Conservation (phyloP, 2,888 invertebrate species). For the Cephalotes varians region DNA sequence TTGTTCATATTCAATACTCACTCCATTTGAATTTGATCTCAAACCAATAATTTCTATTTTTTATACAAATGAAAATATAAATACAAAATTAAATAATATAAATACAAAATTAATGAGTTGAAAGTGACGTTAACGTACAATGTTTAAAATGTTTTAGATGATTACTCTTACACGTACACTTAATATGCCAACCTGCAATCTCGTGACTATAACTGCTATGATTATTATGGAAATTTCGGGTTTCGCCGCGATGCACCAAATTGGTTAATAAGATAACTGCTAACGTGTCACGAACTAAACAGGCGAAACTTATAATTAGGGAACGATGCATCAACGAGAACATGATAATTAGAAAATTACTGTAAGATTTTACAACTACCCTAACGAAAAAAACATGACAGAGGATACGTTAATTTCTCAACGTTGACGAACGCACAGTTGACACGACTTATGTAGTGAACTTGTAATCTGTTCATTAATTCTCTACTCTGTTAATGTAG, state of each 20-base stretch:
- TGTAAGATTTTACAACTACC: constrained; percentile 13
- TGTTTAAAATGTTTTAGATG: neutral
- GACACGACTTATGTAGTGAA: constrained; percentile 35
- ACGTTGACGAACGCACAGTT: constrained; percentile 34
- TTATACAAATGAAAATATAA: neutral
- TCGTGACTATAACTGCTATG: constrained; percentile 9
- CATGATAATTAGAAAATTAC: constrained; percentile 36
- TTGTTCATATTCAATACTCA: neutral
- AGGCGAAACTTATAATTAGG: constrained; percentile 51
- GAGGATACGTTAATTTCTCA: constrained; percentile 14
- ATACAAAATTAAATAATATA: neutral
- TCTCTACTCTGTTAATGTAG: constrained; percentile 39
- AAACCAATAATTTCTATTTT: neutral
- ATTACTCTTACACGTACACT: neutral
- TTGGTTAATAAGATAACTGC: constrained; percentile 45
- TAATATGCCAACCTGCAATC: neutral
- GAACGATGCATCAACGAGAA: constrained; percentile 7
- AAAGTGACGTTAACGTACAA: neutral
- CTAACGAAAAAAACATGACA: neutral
- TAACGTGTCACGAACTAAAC: constrained; percentile 37
- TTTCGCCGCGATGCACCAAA: neutral
- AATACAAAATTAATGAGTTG: no score
- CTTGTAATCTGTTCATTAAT: constrained; percentile 37
- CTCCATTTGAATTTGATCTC: neutral
- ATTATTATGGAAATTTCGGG: constrained; percentile 31